These are phyloP conservation scores for Macrobrachium rosenbergii DNA, from an alignment of 1,140 invertebrate genomes.

Conservation along the genomic window DNA sequence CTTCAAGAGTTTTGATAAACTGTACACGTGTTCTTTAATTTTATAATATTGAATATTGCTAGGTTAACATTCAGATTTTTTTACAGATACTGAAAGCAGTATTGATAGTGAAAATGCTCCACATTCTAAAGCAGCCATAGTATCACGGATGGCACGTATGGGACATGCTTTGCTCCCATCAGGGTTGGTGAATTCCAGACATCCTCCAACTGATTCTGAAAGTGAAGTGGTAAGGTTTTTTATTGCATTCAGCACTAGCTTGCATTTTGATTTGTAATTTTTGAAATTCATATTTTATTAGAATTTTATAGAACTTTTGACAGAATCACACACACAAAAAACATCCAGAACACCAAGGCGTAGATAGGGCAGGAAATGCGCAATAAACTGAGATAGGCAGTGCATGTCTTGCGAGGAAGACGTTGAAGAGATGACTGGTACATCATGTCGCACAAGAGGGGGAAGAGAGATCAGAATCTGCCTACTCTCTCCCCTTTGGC, in stretches of 20 bases:
- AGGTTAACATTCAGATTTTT: neutral
- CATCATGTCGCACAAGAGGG: too few species aligned
- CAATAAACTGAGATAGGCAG: too few species aligned
- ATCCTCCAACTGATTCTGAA: conserved; percentile 1
- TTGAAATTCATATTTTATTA: too few species aligned
- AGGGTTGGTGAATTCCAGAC: neutral
- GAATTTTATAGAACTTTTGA: too few species aligned
- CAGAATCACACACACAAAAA: too few species aligned
- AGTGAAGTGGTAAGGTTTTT: conserved; percentile 11
- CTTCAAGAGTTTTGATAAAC: too few species aligned
- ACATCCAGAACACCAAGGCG: too few species aligned
- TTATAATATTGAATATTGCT: neutral
- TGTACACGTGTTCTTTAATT: neutral
- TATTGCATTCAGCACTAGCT: neutral
- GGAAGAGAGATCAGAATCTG: too few species aligned
- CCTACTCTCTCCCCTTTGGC: too few species aligned
- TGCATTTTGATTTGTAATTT: neutral
- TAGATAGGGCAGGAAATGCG: too few species aligned
- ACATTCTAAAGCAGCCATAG: neutral
- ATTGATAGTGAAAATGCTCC: neutral
- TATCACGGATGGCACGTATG: conserved; percentile 15
- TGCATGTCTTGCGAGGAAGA: too few species aligned
- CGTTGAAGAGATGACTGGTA: too few species aligned
- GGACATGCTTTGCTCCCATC: conserved; percentile 3
- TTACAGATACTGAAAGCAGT: neutral